phyloP scores from a whole-genome alignment of 2,888 invertebrate genomes.

The Nomada goodeniana region DNA sequence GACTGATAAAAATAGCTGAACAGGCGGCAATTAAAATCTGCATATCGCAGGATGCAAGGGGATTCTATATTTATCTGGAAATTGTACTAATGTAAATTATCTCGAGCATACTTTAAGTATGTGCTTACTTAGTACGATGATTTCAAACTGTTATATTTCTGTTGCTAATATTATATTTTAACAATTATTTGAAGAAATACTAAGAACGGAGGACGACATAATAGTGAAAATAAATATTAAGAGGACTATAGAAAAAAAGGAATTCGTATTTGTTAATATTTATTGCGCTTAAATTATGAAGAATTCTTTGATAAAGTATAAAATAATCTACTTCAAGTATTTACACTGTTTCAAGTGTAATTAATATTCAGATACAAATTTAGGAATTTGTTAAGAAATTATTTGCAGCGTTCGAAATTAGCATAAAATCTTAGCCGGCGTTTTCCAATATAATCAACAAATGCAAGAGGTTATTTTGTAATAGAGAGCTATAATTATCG shows the following conservation, averaged over 20 bases:
- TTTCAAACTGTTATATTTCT: background rate
- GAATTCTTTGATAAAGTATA: no score
- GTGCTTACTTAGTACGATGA: background rate
- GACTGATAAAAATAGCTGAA: slow-evolving; percentile 31
- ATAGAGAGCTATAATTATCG: slow-evolving; percentile 1
- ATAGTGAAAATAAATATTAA: no score
- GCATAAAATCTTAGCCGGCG: background rate
- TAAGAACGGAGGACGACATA: no score
- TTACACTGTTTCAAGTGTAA: no score
- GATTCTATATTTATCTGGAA: slow-evolving; percentile 19
- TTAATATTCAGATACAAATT: no score
- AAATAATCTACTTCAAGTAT: no score
- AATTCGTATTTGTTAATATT: no score
- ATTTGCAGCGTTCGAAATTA: background rate
- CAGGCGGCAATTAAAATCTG: slow-evolving; percentile 41
- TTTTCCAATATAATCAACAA: background rate
- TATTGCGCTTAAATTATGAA: no score
- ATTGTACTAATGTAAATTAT: background rate
- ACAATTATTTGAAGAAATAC: no score
- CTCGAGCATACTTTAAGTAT: background rate
- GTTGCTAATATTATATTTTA: no score
- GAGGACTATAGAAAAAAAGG: no score
- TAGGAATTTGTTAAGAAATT: background rate
- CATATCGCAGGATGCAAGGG: slow-evolving; percentile 26
- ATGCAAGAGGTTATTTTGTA: background rate